Conservation (phyloP, 92 coral and sea anemone genomes). For the Phenganax marumi region DNA sequence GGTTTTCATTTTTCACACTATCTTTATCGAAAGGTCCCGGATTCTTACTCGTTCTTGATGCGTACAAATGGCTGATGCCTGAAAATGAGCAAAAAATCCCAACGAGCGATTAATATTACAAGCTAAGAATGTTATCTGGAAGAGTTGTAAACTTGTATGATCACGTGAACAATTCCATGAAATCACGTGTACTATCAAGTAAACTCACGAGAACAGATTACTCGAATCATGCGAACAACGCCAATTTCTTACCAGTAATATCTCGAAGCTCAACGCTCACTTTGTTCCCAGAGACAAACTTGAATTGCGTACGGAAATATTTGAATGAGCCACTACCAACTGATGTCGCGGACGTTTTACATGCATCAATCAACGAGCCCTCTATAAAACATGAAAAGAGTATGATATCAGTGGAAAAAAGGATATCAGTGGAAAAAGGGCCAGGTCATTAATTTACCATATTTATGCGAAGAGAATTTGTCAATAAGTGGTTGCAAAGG, state of each 20-base stretch:
- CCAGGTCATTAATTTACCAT: not conserved
- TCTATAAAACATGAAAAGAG: slow-evolving; percentile 45
- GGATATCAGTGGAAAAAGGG: not conserved
- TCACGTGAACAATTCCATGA: too few species aligned
- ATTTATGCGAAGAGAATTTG: not conserved
- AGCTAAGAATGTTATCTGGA: too few species aligned
- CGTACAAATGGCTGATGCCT: slow-evolving; percentile 89
- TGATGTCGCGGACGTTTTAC: slow-evolving; percentile 74
- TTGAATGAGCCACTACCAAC: slow-evolving; percentile 93
- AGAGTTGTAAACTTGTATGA: too few species aligned
- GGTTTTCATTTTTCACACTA: slow-evolving; percentile 73
- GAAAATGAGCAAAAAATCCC: not conserved
- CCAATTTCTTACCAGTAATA: slow-evolving; percentile 58
- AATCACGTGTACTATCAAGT: too few species aligned
- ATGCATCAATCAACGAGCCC: slow-evolving; percentile 80
- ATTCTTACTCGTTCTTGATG: slow-evolving; percentile 65
- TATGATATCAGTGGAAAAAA: too few species aligned
- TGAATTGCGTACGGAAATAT: slow-evolving; percentile 76
- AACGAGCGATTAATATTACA: too few species aligned
- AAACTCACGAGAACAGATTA: too few species aligned
- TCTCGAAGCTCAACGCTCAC: slow-evolving; percentile 79
- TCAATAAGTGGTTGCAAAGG: not conserved
- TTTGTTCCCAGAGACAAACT: slow-evolving; percentile 54
- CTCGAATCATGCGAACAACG: too few species aligned
- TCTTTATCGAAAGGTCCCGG: slow-evolving; percentile 84